phyloP scores from a whole-genome alignment of 2,888 invertebrate species.

The Epistrophe grossulariae region DNA sequence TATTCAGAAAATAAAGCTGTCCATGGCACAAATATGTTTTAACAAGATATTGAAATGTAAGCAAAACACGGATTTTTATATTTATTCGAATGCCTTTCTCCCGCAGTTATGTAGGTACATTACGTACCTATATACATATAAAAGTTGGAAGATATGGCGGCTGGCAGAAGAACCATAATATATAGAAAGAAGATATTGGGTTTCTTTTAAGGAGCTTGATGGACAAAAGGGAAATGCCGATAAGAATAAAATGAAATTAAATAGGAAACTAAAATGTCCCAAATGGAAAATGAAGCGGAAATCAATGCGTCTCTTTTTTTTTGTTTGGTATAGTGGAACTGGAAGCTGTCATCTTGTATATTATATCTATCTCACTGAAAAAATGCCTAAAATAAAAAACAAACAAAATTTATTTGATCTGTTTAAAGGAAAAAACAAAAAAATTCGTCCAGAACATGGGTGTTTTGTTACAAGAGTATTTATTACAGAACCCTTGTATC shows the following conservation, averaged over 20 bases:
- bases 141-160: not conserved
- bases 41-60: conserved; percentile 70
- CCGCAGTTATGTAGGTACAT: not conserved
- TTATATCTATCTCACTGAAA: conserved; percentile 29
- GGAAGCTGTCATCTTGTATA: conserved; percentile 61
- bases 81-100: conserved; percentile 37
- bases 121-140: too few relatives aligned
- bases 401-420: conserved; percentile 59
- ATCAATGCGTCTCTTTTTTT: conserved; percentile 63
- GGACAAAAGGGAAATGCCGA: conserved; percentile 63
- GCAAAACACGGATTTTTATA: conserved; percentile 59
- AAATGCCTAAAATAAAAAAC: not conserved
- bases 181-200: conserved; percentile 18
- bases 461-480: conserved; percentile 26
- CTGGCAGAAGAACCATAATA: not conserved
- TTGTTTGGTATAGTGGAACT: conserved; percentile 50
- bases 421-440: conserved; percentile 1
- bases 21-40: conserved; percentile 50
- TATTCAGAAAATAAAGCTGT: conserved; percentile 34
- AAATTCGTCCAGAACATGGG: not conserved
- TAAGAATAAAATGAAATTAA: conserved; percentile 74
- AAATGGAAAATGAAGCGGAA: conserved; percentile 74
- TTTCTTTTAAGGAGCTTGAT: conserved; percentile 35
- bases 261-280: conserved; percentile 72
- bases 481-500: conserved; percentile 28